Conservation (phyloP, 2,888 invertebrate genomes). For the Macrophya annulata region DNA sequence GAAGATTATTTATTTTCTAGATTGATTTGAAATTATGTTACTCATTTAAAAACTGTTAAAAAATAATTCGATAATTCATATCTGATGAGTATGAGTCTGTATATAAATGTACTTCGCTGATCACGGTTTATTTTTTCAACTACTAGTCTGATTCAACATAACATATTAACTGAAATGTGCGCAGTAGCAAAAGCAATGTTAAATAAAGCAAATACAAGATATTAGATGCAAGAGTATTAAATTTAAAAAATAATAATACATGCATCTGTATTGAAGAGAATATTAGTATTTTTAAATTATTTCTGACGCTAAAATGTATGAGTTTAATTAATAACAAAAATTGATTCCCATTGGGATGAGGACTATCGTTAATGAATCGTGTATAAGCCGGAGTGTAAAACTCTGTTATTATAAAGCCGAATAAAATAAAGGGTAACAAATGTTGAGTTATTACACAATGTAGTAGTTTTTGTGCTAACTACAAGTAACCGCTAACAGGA, state of each 20-base stretch:
- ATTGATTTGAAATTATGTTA: neutral
- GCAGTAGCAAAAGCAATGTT: constrained; percentile 36
- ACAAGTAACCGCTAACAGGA: neutral
- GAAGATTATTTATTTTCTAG: neutral
- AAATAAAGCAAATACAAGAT: constrained; percentile 18
- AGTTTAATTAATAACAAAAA: constrained; percentile 4
- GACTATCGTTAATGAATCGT: neutral
- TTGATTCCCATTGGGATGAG: neutral
- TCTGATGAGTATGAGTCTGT: no score
- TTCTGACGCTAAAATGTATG: neutral
- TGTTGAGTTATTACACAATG: neutral
- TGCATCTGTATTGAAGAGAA: neutral
- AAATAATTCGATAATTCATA: neutral
- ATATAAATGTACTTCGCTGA: neutral
- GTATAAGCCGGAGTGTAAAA: neutral
- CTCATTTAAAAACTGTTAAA: neutral
- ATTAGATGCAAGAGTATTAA: neutral
- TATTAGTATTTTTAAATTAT: neutral
- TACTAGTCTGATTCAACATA: neutral
- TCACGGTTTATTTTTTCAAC: neutral
- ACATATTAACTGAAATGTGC: constrained; percentile 19
- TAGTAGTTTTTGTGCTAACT: neutral
- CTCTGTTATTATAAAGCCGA: constrained; percentile 4
- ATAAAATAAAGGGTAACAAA: neutral
- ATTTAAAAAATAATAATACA: constrained; percentile 18